Evolutionary conservation across 1,140 invertebrate species (phyloP).

Genomic region (Parasteatoda tepidariorum): DNA sequence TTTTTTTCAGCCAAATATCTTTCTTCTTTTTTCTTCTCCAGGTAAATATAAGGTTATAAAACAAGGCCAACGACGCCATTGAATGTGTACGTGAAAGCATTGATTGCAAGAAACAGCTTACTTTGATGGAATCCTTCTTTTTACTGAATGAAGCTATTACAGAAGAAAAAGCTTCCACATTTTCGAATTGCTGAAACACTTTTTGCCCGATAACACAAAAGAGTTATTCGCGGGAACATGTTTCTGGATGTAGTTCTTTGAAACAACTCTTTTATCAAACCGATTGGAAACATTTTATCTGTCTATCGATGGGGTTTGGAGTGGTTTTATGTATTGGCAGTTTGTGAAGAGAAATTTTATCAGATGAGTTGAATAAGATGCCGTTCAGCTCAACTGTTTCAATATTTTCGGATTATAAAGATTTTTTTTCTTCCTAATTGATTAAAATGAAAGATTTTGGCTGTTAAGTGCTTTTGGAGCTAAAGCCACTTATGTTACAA

Average conservation of each 20-base stretch:
- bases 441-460: too few relatives aligned
- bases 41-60: conserved; percentile 51
- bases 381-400: too few relatives aligned
- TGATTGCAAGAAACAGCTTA: conserved; percentile 52
- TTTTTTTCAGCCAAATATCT: conserved; percentile 21
- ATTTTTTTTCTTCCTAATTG: too few relatives aligned
- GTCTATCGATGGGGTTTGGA: background rate
- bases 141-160: conserved; percentile 44
- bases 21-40: background rate
- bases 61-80: conserved; percentile 51
- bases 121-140: conserved; percentile 44
- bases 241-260: background rate
- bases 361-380: too few relatives aligned
- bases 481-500: too few relatives aligned
- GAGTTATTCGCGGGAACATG: background rate
- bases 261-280: background rate
- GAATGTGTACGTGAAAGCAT: conserved; percentile 43
- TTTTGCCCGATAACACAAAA: background rate
- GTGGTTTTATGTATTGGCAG: background rate
- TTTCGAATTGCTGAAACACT: background rate
- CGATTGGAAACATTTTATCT: background rate
- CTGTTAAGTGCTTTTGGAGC: too few relatives aligned
- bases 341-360: background rate
- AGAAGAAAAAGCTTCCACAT: background rate
- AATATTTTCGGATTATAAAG: too few relatives aligned